These are phyloP conservation scores for Martes martes DNA, from an alignment of 2,113 vertebrate genomes.

Conservation along the genomic window DNA sequence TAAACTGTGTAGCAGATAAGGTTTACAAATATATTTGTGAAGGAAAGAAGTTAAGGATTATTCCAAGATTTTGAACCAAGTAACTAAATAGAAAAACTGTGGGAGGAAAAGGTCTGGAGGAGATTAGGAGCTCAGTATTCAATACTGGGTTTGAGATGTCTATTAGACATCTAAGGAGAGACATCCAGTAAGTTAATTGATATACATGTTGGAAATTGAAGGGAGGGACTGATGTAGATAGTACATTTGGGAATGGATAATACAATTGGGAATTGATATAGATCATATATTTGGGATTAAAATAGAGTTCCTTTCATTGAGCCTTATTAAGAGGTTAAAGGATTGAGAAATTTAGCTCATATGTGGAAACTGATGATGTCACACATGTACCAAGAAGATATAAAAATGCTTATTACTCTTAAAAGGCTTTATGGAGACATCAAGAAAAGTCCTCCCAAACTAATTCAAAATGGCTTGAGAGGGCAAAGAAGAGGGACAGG, in stretches of 20 bases:
- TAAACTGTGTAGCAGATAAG: background rate
- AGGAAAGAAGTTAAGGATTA: background rate
- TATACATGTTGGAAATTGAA: background rate
- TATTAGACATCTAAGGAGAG: background rate
- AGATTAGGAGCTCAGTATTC: background rate
- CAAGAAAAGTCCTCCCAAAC: background rate
- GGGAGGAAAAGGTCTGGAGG: background rate
- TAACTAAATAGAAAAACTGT: background rate
- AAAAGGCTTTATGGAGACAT: background rate
- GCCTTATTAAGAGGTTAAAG: background rate
- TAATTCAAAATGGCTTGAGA: background rate
- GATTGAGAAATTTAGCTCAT: background rate
- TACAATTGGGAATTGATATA: background rate
- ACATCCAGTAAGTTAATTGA: background rate
- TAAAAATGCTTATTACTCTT: background rate
- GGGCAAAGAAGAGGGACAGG: background rate
- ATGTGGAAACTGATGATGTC: background rate
- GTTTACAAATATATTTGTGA: background rate
- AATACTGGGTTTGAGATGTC: background rate
- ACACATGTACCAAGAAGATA: background rate
- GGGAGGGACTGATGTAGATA: background rate
- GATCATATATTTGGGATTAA: background rate
- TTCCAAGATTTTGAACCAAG: background rate
- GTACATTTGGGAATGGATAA: background rate
- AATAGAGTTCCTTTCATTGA: background rate